Evolutionary conservation across 2,113 vertebrate species (phyloP).

Genomic region (Scytalopus superciliaris): DNA sequence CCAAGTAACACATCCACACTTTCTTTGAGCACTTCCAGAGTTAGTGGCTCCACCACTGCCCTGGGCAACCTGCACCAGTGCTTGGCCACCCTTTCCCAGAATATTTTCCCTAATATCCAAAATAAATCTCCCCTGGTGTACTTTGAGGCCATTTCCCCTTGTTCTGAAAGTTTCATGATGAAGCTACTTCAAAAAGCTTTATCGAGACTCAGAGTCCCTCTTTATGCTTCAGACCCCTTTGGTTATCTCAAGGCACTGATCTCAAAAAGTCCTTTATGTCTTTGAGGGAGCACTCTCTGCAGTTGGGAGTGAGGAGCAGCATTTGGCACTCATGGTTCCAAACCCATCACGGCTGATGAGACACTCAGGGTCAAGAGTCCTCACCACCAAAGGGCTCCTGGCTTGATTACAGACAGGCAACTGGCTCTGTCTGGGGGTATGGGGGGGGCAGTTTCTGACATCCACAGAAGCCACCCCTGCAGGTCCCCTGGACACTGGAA

Average conservation of each 20-base stretch:
- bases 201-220: no score
- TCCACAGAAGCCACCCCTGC: no score
- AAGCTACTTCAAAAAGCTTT: neutral
- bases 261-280: neutral
- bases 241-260: neutral
- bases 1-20: neutral
- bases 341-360: neutral
- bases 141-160: neutral
- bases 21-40: no score
- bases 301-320: neutral
- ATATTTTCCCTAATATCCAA: neutral
- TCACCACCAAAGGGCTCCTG: neutral
- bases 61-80: neutral
- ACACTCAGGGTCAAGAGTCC: rapidly evolving
- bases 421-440: no score
- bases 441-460: no score
- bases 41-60: neutral
- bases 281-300: neutral
- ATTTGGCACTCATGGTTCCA: neutral
- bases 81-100: no score
- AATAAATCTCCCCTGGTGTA: neutral
- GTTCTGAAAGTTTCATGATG: no score
- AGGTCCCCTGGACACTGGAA: no score
- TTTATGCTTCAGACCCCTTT: neutral
- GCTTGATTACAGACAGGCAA: no score